Evolutionary conservation across 2,797 vertebrate species (phyloP).

Genomic region (Florisuga fusca): DNA sequence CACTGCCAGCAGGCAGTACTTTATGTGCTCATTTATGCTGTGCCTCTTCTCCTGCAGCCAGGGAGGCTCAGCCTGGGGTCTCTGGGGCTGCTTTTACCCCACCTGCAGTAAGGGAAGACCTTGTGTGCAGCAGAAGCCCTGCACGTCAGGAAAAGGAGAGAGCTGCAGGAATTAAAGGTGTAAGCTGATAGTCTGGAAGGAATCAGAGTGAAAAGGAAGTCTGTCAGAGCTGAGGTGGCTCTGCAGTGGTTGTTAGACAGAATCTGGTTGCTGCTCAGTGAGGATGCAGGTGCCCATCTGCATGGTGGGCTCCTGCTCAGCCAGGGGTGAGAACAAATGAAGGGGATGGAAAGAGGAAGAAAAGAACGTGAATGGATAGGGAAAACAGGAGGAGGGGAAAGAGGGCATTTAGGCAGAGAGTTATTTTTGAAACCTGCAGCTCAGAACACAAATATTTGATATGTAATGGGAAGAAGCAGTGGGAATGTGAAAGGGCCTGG

Average conservation of each 20-base stretch:
- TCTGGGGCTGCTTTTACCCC: neutral
- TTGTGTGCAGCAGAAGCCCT: neutral
- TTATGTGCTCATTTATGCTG: fast-evolving
- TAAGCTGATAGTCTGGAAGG: neutral
- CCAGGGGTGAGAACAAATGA: neutral
- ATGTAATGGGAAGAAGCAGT: neutral
- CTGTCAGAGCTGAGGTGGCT: neutral
- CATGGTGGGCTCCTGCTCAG: neutral
- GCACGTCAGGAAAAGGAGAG: neutral
- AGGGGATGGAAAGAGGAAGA: neutral
- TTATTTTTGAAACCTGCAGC: neutral
- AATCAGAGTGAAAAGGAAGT: neutral
- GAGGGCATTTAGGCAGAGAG: neutral
- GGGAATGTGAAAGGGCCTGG: neutral
- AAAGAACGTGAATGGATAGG: neutral
- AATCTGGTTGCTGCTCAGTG: neutral
- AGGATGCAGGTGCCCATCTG: neutral
- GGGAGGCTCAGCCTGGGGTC: neutral
- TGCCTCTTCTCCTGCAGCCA: neutral
- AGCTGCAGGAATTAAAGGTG: neutral
- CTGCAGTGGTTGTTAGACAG: neutral
- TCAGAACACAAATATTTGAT: neutral
- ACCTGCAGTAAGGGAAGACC: fast-evolving
- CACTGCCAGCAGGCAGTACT: fast-evolving
- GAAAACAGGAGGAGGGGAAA: neutral